These are phyloP conservation scores for Unio pictorum DNA, from an alignment of 2,888 invertebrate genomes.

Conservation along the genomic window DNA sequence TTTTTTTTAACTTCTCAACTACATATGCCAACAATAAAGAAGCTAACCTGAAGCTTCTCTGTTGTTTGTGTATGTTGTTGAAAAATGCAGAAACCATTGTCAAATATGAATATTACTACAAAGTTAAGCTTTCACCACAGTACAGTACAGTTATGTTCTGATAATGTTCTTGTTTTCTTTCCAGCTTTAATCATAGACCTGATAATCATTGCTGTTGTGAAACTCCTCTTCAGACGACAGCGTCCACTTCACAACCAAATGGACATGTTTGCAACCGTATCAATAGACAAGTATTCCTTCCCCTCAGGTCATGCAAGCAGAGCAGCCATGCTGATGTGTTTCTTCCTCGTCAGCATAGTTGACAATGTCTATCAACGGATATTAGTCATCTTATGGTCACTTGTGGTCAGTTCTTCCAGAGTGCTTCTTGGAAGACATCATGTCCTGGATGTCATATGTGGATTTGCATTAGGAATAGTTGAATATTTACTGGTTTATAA, in stretches of 20 bases:
- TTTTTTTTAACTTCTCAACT: too few species aligned
- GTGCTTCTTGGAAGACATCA: conserved; percentile 89
- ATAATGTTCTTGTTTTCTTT: conserved; percentile 64
- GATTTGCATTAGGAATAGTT: conserved; percentile 79
- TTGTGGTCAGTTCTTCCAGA: conserved; percentile 83
- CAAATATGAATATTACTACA: too few species aligned
- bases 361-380: conserved; percentile 18
- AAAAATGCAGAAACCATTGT: too few species aligned
- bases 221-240: conserved; percentile 84
- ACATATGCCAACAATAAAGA: too few species aligned
- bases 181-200: conserved; percentile 87
- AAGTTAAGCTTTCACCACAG: too few species aligned
- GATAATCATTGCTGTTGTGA: conserved; percentile 82
- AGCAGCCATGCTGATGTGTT: conserved; percentile 82
- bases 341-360: conserved; percentile 76
- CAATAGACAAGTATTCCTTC: conserved; percentile 88
- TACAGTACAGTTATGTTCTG: too few species aligned
- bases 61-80: too few species aligned
- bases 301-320: conserved; percentile 96
- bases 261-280: conserved; percentile 80
- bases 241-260: conserved; percentile 81
- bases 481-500: conserved; percentile 50
- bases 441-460: conserved; percentile 86
- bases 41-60: too few species aligned
- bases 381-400: conserved; percentile 83